Conservation (phyloP, 2,113 vertebrate genomes). For the Pitta sordida region DNA sequence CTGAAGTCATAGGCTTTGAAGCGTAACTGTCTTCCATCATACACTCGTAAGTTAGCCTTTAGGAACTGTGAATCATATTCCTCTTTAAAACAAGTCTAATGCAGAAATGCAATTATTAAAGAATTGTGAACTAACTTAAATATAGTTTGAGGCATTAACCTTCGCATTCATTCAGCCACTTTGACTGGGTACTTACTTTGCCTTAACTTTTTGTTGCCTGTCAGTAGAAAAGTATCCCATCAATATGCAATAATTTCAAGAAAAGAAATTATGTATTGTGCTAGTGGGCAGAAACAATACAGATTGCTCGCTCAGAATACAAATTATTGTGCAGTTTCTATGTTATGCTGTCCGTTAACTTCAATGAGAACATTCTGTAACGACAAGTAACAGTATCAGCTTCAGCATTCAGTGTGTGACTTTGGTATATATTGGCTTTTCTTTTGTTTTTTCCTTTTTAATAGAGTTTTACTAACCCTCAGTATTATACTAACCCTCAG, state of each 20-base stretch:
- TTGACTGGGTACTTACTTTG: conserved; percentile 10
- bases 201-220: conserved; percentile 45
- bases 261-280: conserved; percentile 41
- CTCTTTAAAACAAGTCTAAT: conserved; percentile 53
- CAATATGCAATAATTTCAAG: conserved; percentile 36
- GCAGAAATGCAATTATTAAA: conserved; percentile 50
- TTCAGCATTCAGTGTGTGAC: background rate
- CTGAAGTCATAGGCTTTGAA: conserved; percentile 43
- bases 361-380: conserved; percentile 8
- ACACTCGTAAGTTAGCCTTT: conserved; percentile 31
- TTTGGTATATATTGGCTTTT: background rate
- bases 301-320: conserved; percentile 28
- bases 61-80: conserved; percentile 40
- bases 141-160: conserved; percentile 41
- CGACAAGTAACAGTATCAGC: background rate
- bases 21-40: conserved; percentile 37
- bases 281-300: conserved; percentile 43
- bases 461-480: no score
- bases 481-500: no score
- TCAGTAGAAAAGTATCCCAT: conserved; percentile 28
- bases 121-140: conserved; percentile 57
- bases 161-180: conserved; percentile 22
- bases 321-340: conserved; percentile 36
- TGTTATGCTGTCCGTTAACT: background rate
- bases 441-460: background rate